phyloP scores from a whole-genome alignment of 2,113 vertebrate genomes.

The Anguilla rostrata region DNA sequence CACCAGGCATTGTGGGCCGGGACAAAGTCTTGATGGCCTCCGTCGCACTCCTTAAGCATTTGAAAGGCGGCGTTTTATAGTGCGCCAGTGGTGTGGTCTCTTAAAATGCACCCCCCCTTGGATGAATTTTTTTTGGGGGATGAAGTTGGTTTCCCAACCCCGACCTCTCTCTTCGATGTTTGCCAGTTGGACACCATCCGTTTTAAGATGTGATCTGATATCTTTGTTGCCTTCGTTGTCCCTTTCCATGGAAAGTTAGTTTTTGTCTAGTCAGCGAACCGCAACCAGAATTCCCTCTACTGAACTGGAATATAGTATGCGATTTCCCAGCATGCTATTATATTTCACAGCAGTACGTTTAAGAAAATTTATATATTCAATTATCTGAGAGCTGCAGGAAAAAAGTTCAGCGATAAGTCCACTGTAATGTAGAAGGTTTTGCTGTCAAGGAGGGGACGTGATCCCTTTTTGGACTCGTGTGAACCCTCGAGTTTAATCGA shows the following conservation, averaged over 20 bases:
- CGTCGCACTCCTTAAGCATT: constrained; percentile 37
- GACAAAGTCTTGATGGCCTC: constrained; percentile 44
- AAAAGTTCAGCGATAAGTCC: too few species aligned
- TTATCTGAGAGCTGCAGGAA: too few species aligned
- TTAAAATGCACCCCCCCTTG: constrained; percentile 34
- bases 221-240: neutral
- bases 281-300: too few species aligned
- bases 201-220: neutral
- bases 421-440: too few species aligned
- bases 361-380: too few species aligned
- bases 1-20: neutral
- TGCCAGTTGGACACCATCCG: neutral
- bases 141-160: neutral
- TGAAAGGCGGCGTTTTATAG: constrained; percentile 39
- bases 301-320: too few species aligned
- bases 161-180: neutral
- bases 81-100: constrained; percentile 20
- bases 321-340: too few species aligned
- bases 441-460: too few species aligned
- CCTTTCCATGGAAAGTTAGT: neutral
- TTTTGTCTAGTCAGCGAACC: too few species aligned
- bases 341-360: too few species aligned
- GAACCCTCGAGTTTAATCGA: too few species aligned
- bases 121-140: neutral
- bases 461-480: too few species aligned